A percentile compares a stretch with the other conserved stretches of the same genome.
Conservation (phyloP, 2,888 invertebrate genomes). For the Eupeodes latifasciatus region DNA sequence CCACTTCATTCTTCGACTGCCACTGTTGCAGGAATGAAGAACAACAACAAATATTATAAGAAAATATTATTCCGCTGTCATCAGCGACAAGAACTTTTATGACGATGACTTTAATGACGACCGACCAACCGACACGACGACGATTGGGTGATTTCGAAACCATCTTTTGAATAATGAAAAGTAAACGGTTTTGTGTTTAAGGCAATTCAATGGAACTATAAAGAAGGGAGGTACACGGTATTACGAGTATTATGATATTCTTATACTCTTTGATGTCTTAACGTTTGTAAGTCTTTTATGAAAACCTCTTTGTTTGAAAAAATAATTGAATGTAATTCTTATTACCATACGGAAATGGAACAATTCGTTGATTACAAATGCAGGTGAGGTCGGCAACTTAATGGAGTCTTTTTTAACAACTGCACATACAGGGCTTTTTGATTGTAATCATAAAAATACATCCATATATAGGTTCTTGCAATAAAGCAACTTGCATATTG, state of each 20-base stretch:
- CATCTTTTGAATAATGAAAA: constrained; percentile 39
- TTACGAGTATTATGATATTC: neutral
- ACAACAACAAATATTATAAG: too few relatives aligned
- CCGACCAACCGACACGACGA: neutral
- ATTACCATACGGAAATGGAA: constrained; percentile 69
- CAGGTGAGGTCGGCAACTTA: constrained; percentile 63
- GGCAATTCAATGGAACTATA: neutral
- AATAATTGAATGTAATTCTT: constrained; percentile 48
- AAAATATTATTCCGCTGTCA: too few relatives aligned
- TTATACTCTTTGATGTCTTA: neutral
- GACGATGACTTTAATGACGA: neutral
- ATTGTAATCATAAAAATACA: neutral
- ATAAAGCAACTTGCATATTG: constrained; percentile 12
- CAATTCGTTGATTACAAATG: constrained; percentile 69
- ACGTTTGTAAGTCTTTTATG: neutral
- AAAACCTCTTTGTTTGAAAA: constrained; percentile 31
- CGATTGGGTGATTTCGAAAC: constrained; percentile 51
- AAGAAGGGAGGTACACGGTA: neutral
- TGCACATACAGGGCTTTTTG: neutral
- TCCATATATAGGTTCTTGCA: too few relatives aligned
- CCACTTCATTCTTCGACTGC: too few relatives aligned
- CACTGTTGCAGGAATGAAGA: too few relatives aligned
- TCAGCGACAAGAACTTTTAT: too few relatives aligned
- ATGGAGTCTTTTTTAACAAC: constrained; percentile 20
- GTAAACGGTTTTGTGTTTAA: constrained; percentile 5